Conservation (phyloP, 2,797 vertebrate genomes). For the Tinamus major region DNA sequence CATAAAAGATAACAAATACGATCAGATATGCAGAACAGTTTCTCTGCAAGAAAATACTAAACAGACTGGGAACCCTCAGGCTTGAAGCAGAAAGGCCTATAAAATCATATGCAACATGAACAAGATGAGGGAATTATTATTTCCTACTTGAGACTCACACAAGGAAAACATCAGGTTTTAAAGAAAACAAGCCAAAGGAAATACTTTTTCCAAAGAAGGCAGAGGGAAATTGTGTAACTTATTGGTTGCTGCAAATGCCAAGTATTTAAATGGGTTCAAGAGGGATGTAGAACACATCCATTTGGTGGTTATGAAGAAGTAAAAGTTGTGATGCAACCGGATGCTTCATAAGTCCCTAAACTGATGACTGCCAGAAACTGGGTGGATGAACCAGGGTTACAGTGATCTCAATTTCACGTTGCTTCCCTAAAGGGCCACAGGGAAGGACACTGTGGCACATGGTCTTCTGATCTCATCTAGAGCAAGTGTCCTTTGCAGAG, state of each 20-base stretch:
- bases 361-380: constrained; percentile 9
- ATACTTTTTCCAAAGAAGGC: constrained; percentile 63
- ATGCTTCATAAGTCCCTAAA: constrained; percentile 16
- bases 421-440: not conserved
- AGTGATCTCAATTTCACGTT: not conserved
- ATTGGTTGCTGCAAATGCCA: constrained; percentile 27
- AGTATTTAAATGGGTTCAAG: constrained; percentile 60
- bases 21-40: not conserved
- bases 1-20: not conserved
- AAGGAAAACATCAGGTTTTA: constrained; percentile 65
- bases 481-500: not conserved
- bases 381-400: not conserved
- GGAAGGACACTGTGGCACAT: not conserved
- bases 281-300: constrained; percentile 36
- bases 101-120: not conserved
- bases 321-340: constrained; percentile 32
- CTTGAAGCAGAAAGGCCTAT: not conserved
- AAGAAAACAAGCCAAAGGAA: constrained; percentile 57
- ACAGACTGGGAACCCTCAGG: not conserved
- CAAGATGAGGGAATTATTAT: constrained; percentile 20
- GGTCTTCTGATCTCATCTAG: not conserved
- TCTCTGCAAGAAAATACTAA: not conserved
- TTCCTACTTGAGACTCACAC: constrained; percentile 43
- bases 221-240: constrained; percentile 60
- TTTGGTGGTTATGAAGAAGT: constrained; percentile 1